Conservation (phyloP, 2,888 invertebrate species). For the Ecdyonurus torrentis region DNA sequence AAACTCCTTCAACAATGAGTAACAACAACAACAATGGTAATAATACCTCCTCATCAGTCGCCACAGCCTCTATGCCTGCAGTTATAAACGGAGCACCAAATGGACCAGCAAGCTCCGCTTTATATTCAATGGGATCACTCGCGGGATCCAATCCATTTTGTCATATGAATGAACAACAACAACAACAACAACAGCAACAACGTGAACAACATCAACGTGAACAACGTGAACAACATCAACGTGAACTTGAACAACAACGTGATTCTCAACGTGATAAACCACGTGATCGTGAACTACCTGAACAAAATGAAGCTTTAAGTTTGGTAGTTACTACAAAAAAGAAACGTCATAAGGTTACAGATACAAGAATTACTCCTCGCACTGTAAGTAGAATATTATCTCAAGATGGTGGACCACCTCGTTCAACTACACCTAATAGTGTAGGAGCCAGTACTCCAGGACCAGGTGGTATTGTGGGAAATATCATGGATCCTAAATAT, state of each 20-base stretch:
- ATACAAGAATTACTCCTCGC: constrained; percentile 78
- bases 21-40: background rate
- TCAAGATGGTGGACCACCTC: constrained; percentile 60
- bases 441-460: constrained; percentile 8
- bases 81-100: background rate
- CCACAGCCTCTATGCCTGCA: background rate
- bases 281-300: constrained; percentile 33
- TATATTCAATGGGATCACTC: background rate
- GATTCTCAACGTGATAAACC: constrained; percentile 11
- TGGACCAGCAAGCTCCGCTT: background rate
- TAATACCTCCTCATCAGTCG: too few species aligned
- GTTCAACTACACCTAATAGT: constrained; percentile 29
- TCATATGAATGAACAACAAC: constrained; percentile 30
- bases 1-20: constrained; percentile 37
- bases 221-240: constrained; percentile 40
- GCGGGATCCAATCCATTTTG: constrained; percentile 7
- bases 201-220: constrained; percentile 30
- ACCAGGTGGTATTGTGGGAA: background rate
- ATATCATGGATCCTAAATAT: constrained; percentile 12
- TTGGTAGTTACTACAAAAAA: constrained; percentile 90
- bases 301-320: constrained; percentile 87
- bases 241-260: constrained; percentile 26
- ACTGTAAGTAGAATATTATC: constrained; percentile 76
- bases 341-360: constrained; percentile 94
- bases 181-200: constrained; percentile 39